Percentiles rank a stretch among this genome's conserved stretches.
These are phyloP conservation scores for Pseudocheirus occidentalis DNA, from an alignment of 2,797 vertebrate genomes.

Conservation along the genomic window DNA sequence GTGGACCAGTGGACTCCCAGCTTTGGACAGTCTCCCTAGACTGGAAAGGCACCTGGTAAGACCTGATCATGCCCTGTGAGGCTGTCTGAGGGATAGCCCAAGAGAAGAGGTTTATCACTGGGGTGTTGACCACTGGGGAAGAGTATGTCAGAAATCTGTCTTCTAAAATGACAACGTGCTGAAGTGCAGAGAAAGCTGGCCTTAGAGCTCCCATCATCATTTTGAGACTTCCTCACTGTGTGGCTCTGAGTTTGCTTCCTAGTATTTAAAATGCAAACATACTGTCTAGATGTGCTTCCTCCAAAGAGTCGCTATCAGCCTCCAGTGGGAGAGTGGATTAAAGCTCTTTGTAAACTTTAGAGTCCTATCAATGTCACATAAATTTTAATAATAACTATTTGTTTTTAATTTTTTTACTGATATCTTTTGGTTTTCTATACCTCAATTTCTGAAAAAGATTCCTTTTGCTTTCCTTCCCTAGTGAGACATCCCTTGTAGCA, in stretches of 20 bases:
- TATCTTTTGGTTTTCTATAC: neutral
- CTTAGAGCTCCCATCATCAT: neutral
- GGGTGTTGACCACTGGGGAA: too few species aligned
- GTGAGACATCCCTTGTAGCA: too few species aligned
- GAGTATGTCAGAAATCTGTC: neutral
- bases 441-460: too few species aligned
- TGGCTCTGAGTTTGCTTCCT: neutral
- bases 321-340: neutral
- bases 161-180: neutral
- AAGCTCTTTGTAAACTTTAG: neutral
- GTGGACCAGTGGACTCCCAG: neutral
- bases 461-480: too few species aligned
- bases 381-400: neutral
- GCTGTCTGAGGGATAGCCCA: neutral
- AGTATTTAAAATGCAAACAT: neutral
- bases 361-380: too few species aligned
- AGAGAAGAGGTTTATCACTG: neutral
- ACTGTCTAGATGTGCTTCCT: rapidly evolving
- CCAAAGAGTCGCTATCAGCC: neutral
- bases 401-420: neutral
- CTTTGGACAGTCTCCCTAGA: neutral
- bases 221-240: neutral
- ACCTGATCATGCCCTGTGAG: too few species aligned
- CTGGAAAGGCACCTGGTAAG: neutral
- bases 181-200: neutral